A percentile compares a stretch with the other conserved stretches of the same genome.
Conservation (phyloP, 2,888 invertebrate species). For the Coenonympha arcania region DNA sequence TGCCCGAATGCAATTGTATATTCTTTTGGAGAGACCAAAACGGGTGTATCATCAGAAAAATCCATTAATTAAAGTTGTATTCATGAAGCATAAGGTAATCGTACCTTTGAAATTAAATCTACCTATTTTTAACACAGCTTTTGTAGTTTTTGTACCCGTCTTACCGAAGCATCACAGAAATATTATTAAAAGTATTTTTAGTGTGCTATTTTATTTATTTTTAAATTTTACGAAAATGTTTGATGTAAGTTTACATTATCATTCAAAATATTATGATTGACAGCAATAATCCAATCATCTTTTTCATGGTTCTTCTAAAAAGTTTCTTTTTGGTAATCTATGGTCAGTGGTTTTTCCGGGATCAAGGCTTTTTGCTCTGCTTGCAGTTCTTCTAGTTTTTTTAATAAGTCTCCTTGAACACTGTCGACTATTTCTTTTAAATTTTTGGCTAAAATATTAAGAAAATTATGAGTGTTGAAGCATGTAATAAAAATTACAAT, state of each 20-base stretch:
- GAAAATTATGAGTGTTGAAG: background rate
- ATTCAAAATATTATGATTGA: slow-evolving; percentile 1
- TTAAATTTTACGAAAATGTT: slow-evolving; percentile 18
- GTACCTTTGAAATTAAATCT: too few relatives aligned
- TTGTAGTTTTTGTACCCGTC: too few relatives aligned
- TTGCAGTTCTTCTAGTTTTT: slow-evolving; percentile 57
- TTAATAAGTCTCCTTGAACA: slow-evolving; percentile 62
- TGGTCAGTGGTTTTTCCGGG: slow-evolving; percentile 23
- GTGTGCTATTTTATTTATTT: slow-evolving; percentile 1
- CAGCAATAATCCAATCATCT: background rate
- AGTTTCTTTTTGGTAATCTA: slow-evolving; percentile 8
- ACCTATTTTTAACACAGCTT: too few relatives aligned
- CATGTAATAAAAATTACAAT: too few relatives aligned
- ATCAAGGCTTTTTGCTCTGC: slow-evolving; percentile 38
- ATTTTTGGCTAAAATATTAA: slow-evolving; percentile 53
- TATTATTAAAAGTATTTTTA: background rate
- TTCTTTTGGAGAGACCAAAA: slow-evolving; percentile 14
- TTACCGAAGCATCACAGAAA: background rate
- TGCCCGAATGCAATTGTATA: slow-evolving; percentile 26
- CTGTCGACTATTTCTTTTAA: slow-evolving; percentile 66
- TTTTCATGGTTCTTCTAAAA: slow-evolving; percentile 1
- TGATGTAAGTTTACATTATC: background rate
- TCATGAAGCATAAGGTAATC: too few relatives aligned
- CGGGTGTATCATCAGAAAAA: background rate
- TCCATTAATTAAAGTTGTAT: slow-evolving; percentile 13